phyloP scores from a whole-genome alignment of 2,888 invertebrate species.

The Xestia c-nigrum region DNA sequence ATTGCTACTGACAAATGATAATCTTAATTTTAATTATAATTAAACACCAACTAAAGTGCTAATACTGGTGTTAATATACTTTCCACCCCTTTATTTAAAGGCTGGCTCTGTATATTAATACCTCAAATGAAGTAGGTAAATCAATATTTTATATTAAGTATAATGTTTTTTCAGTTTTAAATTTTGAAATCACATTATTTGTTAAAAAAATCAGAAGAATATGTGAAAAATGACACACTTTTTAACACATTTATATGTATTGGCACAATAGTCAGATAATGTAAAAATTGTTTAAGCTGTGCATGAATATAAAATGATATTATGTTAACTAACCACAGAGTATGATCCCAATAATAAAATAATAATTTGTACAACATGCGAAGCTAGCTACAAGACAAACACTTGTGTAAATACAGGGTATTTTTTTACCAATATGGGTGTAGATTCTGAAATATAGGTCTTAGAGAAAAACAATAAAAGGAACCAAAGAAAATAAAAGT shows the following conservation, averaged over 20 bases:
- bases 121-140: neutral
- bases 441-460: neutral
- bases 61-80: neutral
- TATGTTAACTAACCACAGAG: neutral
- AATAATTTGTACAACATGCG: neutral
- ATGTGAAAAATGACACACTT: neutral
- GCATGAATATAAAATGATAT: neutral
- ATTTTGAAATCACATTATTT: neutral
- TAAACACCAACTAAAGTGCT: neutral
- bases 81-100: neutral
- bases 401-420: neutral
- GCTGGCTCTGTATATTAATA: too few relatives aligned
- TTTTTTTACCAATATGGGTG: neutral
- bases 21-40: neutral
- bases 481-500: neutral
- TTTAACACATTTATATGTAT: neutral
- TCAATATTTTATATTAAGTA: neutral
- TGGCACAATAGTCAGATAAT: neutral
- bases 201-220: neutral
- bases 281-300: neutral
- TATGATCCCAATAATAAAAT: slow-evolving; percentile 7
- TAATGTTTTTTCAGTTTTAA: neutral
- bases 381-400: neutral
- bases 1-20: neutral
- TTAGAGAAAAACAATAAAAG: neutral